These are phyloP conservation scores for Helicolenus hilgendorfi DNA, from an alignment of 2,797 vertebrate species.

Conservation along the genomic window DNA sequence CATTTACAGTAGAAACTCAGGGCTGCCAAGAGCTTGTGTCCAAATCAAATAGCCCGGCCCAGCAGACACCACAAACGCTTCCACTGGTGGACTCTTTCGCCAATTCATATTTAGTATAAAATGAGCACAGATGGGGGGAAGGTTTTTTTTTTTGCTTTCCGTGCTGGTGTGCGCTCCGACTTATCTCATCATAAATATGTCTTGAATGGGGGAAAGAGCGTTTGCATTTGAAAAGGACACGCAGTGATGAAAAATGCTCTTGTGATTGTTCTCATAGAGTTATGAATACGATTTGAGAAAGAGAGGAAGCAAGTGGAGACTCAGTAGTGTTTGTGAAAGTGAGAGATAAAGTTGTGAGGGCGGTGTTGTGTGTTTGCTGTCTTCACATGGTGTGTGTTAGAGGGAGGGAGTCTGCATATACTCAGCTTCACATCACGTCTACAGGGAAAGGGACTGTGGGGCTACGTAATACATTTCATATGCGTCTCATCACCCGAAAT, in stretches of 20 bases:
- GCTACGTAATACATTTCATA: neutral
- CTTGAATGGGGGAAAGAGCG: slow-evolving; percentile 4
- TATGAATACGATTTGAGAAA: slow-evolving; percentile 50
- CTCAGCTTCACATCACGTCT: neutral
- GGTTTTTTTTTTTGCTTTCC: slow-evolving; percentile 2
- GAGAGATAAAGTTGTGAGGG: slow-evolving; percentile 5
- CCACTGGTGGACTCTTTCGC: slow-evolving; percentile 54
- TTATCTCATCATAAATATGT: slow-evolving; percentile 51
- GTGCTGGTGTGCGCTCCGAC: slow-evolving; percentile 35
- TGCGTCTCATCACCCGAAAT: slow-evolving; percentile 11
- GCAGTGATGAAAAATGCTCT: slow-evolving; percentile 35
- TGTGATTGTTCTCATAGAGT: slow-evolving; percentile 30
- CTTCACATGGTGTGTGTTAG: neutral
- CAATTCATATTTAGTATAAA: slow-evolving; percentile 71
- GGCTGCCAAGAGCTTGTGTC: slow-evolving; percentile 74
- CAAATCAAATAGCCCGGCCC: slow-evolving; percentile 77
- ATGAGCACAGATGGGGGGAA: slow-evolving; percentile 72
- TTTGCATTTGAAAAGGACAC: slow-evolving; percentile 47
- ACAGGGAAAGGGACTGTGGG: neutral
- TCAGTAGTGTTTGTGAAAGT: slow-evolving; percentile 20
- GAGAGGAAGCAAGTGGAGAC: neutral
- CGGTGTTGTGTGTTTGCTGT: neutral
- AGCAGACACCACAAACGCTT: slow-evolving; percentile 66
- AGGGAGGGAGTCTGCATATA: neutral
- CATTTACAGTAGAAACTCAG: slow-evolving; percentile 78